Evolutionary conservation across 2,113 vertebrate genomes (phyloP).

Genomic region (Paratilapia polleni): DNA sequence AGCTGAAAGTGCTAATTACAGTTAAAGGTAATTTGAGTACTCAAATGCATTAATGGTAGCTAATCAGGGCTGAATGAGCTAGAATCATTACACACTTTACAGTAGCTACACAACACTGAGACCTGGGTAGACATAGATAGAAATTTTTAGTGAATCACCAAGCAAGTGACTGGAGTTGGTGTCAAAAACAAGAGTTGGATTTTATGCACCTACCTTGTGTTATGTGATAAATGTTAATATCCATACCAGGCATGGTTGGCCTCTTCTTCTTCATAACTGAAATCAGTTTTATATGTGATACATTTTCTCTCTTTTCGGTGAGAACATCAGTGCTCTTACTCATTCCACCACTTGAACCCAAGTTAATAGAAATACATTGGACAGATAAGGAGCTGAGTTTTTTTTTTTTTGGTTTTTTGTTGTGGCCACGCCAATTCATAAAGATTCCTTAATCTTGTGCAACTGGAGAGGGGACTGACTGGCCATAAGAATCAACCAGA

Average conservation of each 20-base stretch:
- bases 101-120: not conserved
- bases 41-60: not conserved
- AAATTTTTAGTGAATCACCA: not conserved
- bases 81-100: not conserved
- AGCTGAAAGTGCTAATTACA: not conserved
- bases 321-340: not conserved
- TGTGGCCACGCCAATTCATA: not conserved
- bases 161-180: not conserved
- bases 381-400: not conserved
- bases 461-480: not conserved
- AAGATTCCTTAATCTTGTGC: not conserved
- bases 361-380: not conserved
- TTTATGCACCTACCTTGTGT: not conserved
- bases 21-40: not conserved
- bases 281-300: not conserved
- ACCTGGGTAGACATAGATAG: not conserved
- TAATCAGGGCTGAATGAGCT: not conserved
- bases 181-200: not conserved
- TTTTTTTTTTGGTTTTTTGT: too few species aligned
- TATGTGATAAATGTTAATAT: not conserved
- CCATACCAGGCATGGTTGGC: not conserved
- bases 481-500: constrained; percentile 32
- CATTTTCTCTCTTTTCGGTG: not conserved
- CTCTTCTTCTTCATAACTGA: not conserved
- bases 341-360: not conserved